Base-by-base conservation (phyloP, 2,888 invertebrate species). In the Cephus pulcher region DNA sequence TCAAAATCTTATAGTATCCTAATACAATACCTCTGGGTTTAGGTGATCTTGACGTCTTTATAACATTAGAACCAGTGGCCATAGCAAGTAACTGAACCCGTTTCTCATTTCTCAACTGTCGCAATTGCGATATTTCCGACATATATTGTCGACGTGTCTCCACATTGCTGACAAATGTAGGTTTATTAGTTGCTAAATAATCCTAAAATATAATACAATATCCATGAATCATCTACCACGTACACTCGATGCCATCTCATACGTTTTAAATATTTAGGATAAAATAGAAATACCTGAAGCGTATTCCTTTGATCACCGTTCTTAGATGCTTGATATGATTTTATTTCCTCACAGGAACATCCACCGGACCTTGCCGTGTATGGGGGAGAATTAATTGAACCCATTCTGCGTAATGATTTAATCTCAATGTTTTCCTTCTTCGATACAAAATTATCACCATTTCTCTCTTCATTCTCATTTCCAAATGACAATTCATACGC, bases 161-260 rank as follows among this genome's bases (percentile, higher is more conserved):
- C 0, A 95, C 94, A 75, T 93, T 92, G 74, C 92, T 90, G 40
- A 96, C 93, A 89, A 96, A 97, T 80, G 95, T 94, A 0, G 97
- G 97, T 56, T 95, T 94, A 84, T 96, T 95, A 81, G 90, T 93
- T 83, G 93, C 93, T 85, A 97, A 93, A 88, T 95, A 95, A 79
- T 96, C 96, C 93, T 96, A 92, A 35, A 95, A 93, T 11, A 56
- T 56, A 56, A 56, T 23, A 9, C 0, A 9, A 56, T 23, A 23
- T 9, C 23, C 23, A 56, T 56, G 9, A 56, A 0, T 56, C 9
- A 56, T 56, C 56, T 23, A 9, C 56, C 23, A 56, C 23, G 23
- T 56, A 56, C 9, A 23, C 9, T 56, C 56, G 2, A 56, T 23
- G 9, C 23, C 56, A 23, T 23, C 2, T 56, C 9, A 56, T 56